Evolutionary conservation across 2,113 vertebrate genomes (phyloP), one percentile per base, ranked within the genome.

Genomic region (Cyanoderma ruficeps): DNA sequence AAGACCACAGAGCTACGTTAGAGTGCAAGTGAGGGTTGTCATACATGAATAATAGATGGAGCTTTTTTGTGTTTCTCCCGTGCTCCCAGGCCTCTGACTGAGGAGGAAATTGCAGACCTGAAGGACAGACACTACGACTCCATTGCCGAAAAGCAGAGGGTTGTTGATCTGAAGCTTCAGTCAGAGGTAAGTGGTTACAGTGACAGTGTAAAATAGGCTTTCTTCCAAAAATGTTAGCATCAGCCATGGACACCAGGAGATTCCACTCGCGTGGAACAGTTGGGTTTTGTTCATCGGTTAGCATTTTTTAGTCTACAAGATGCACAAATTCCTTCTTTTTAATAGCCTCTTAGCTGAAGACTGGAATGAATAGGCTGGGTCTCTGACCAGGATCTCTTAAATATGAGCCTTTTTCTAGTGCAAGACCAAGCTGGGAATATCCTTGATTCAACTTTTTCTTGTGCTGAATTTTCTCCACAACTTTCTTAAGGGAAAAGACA

Each of bases 21-120:
- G 28, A 84, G 28, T 60, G 81, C 67, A 60, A 2, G 18, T 37
- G 37, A 19, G 69, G 55, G 13, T 50, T 72, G 50, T 70, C 11
- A 2, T 3, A 23, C 3, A 3, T 92, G n/a, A 92, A 90, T 85
- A 55, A 89, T 91, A 78, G 60, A 89, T 86, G 55, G 47, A 35
- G 37, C 16, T 44, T 87, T 57, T 84, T 44, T 49, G 17, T 94
- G 63, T 70, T 86, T 87, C 30, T 92, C 53, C 81, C 5, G 0
- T 86, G 57, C 49, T 74, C 81, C 69, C 74, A 99, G 99, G 90
- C 98, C 99, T 87, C 98, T 99, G 95, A 99, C 97, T 23, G 99
- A 99, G 70, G 99, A 99, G 93, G 99, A 99, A 98, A 98, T 99
- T 70, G 92, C 94, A 69, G 98, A 99, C 97, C 97, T 99, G 81